Conservation (phyloP, 2,888 invertebrate genomes). For the Sarcophaga subvicina region DNA sequence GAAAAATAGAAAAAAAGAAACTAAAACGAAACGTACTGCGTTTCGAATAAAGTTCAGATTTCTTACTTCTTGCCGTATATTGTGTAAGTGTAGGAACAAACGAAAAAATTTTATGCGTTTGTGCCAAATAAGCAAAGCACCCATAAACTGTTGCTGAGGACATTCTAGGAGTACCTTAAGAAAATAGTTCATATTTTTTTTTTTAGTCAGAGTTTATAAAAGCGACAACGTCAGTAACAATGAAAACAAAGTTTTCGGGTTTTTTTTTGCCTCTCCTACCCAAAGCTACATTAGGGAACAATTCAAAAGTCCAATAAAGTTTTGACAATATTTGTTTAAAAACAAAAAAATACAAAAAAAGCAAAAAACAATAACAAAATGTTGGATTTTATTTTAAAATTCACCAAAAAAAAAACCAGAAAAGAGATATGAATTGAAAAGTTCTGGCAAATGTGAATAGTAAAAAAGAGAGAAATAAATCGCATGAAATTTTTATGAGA, state of each 20-base stretch:
- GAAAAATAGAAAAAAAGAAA: neutral
- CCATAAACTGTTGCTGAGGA: constrained; percentile 63
- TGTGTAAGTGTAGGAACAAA: neutral
- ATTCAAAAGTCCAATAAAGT: constrained; percentile 63
- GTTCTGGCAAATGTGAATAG: constrained; percentile 32
- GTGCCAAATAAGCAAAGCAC: constrained; percentile 45
- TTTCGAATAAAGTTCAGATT: constrained; percentile 26
- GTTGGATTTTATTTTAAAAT: neutral
- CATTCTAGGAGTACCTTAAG: constrained; percentile 51
- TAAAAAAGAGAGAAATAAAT: constrained; percentile 6
- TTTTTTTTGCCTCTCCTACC: neutral
- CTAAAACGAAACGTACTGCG: constrained; percentile 20
- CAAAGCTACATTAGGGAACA: constrained; percentile 59
- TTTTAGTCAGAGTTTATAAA: constrained; percentile 50
- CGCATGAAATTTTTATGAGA: neutral
- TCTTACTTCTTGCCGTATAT: neutral
- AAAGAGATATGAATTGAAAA: constrained; percentile 2
- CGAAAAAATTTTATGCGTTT: constrained; percentile 35
- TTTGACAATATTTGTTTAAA: constrained; percentile 55
- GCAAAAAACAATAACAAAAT: neutral
- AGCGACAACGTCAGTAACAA: constrained; percentile 29
- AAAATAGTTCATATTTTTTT: constrained; percentile 35
- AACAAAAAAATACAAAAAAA: neutral
- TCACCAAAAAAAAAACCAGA: neutral
- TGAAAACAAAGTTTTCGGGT: constrained; percentile 37